A percentile compares a stretch with the other conserved stretches of the same genome.
Conservation (phyloP, 2,888 invertebrate species). For the Macaria liturata region DNA sequence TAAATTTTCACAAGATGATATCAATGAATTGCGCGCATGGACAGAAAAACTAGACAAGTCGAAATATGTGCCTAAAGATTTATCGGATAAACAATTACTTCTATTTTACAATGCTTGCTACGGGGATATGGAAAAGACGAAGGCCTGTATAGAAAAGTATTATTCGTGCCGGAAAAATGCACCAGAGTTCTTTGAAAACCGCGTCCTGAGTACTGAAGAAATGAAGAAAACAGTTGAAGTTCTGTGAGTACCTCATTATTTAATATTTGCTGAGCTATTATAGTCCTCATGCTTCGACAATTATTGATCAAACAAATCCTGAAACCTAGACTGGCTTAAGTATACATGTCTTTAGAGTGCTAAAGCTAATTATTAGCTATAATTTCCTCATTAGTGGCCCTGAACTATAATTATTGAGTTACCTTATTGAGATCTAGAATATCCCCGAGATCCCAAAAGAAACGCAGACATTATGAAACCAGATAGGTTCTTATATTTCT, state of each 20-base stretch:
- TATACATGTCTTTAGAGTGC: neutral
- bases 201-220: conserved; percentile 79
- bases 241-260: conserved; percentile 71
- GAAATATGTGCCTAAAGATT: conserved; percentile 77
- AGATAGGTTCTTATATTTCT: too few species aligned
- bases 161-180: conserved; percentile 82
- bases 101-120: conserved; percentile 87
- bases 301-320: conserved; percentile 9
- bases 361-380: neutral
- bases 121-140: conserved; percentile 82
- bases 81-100: conserved; percentile 84
- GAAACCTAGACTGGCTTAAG: neutral
- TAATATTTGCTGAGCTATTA: conserved; percentile 5
- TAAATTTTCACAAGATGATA: conserved; percentile 75
- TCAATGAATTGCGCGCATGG: conserved; percentile 72
- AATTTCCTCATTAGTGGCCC: neutral
- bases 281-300: neutral
- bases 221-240: conserved; percentile 71
- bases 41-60: conserved; percentile 72
- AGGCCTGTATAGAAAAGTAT: conserved; percentile 85
- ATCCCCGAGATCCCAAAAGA: neutral
- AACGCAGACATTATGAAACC: too few species aligned
- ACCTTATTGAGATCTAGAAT: neutral
- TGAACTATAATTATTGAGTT: neutral
- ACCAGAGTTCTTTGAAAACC: conserved; percentile 85